Base-by-base conservation (phyloP, 2,797 vertebrate genomes). In the Coracias cyanogaster region DNA sequence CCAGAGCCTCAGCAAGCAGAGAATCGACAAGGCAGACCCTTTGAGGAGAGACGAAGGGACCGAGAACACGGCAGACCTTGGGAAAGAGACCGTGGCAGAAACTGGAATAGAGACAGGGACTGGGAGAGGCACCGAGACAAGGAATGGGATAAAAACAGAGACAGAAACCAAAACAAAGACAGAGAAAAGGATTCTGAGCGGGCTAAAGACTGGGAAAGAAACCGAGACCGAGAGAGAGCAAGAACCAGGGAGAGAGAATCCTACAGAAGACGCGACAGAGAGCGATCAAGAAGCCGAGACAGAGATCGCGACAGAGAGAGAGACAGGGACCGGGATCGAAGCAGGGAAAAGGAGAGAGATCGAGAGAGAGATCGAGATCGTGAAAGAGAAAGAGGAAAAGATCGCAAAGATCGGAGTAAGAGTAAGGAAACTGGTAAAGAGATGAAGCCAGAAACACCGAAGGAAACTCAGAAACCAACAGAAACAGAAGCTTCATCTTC, bases 11-110 rank as follows among this genome's bases (percentile, higher is more conserved):
- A 97, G 45, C 95, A 97, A 28, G 94, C 96, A 1, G 99, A 99
- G 51, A 98, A 98, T 57, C 98, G 98, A 35, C 98, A 97, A 45
- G 97, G 98, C 52, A 98, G 99, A 52, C 85, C 97, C 33, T 98
- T 98, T 3, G 99, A 99, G 51, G 99, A 99, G 48, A 97, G 98
- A 39, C 97, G 99, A 82, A 98, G 99, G 78, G 99, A 99, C 67
- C 97, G 99, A 64, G 99, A 99, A 28, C 98, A 98, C 0, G 89
- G 98, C 80, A 97, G 98, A 82, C 95, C 98, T 10, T 99, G 99
- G 99, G 99, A 98, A 46, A 98, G 98, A 94, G 97, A 98, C 51
- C 98, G 97, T 51, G 97, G 97, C 84, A 97, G 98, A 97, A 95
- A 97, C 73, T 99, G 99, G 98, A 99, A 97, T 86, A 98, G 99